phyloP scores from a whole-genome alignment of 2,113 vertebrate species.

The Pavo muticus region DNA sequence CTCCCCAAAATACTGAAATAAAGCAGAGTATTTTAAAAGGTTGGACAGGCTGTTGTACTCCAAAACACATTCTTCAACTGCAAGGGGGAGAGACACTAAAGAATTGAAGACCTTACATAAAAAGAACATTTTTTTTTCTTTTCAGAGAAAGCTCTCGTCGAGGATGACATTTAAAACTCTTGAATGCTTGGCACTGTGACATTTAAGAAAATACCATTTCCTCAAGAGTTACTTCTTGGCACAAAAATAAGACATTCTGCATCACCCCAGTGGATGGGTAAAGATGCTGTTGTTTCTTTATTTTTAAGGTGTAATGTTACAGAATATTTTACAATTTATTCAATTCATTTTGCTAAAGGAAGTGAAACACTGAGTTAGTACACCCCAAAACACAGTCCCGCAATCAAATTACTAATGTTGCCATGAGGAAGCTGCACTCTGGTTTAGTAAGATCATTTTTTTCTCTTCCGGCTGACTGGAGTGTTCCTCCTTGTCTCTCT shows the following conservation, averaged over 20 bases:
- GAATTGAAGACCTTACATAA: slow-evolving; percentile 11
- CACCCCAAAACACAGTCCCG: neutral
- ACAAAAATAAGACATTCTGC: slow-evolving; percentile 10
- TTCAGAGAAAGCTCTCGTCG: slow-evolving; percentile 29
- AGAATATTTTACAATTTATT: neutral
- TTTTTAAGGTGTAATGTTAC: slow-evolving; percentile 5
- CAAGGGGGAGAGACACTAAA: neutral
- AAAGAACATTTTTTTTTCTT: neutral
- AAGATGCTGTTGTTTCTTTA: neutral
- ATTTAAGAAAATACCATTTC: slow-evolving; percentile 70
- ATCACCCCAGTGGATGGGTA: neutral
- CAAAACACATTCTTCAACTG: slow-evolving; percentile 6
- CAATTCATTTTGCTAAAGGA: neutral
- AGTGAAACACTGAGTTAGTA: neutral
- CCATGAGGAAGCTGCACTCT: neutral
- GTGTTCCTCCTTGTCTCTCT: neutral
- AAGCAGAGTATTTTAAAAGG: neutral
- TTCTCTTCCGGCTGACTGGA: neutral
- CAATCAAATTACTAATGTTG: neutral
- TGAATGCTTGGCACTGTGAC: slow-evolving; percentile 59
- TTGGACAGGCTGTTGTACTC: neutral
- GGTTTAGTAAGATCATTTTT: neutral
- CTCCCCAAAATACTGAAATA: neutral
- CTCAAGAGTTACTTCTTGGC: slow-evolving; percentile 5
- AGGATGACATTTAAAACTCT: slow-evolving; percentile 66